Evolutionary conservation across 2,113 vertebrate genomes (phyloP).

Genomic region (Malurus elegans): DNA sequence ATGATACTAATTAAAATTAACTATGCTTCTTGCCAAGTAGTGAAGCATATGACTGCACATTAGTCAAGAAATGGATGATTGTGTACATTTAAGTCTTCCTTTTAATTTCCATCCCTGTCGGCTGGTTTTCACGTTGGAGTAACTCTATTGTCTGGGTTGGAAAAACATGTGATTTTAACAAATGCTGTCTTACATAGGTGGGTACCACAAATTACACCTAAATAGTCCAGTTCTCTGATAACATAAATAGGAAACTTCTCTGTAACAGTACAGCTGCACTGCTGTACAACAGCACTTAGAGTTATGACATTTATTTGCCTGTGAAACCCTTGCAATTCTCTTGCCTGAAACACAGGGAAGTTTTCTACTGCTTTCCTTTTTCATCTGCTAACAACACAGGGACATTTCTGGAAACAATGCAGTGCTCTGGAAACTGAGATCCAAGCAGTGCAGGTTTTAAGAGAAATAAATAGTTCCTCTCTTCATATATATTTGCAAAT

Average conservation of each 20-base stretch:
- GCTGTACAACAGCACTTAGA: background rate
- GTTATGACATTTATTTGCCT: background rate
- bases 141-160: background rate
- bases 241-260: background rate
- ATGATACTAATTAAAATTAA: background rate
- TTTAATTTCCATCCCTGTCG: background rate
- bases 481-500: constrained; percentile 32
- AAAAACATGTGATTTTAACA: background rate
- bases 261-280: background rate
- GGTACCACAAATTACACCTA: background rate
- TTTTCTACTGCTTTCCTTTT: background rate
- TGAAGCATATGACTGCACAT: background rate
- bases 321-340: background rate
- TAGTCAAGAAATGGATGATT: background rate
- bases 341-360: background rate
- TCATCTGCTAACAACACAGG: background rate
- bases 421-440: background rate
- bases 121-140: background rate
- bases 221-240: background rate
- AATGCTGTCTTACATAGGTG: background rate
- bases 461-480: background rate
- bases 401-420: background rate
- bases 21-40: background rate
- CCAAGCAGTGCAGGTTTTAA: background rate
- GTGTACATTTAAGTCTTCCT: background rate